phyloP scores from a whole-genome alignment of 2,888 invertebrate genomes.

The Petrolisthes manimaculis region DNA sequence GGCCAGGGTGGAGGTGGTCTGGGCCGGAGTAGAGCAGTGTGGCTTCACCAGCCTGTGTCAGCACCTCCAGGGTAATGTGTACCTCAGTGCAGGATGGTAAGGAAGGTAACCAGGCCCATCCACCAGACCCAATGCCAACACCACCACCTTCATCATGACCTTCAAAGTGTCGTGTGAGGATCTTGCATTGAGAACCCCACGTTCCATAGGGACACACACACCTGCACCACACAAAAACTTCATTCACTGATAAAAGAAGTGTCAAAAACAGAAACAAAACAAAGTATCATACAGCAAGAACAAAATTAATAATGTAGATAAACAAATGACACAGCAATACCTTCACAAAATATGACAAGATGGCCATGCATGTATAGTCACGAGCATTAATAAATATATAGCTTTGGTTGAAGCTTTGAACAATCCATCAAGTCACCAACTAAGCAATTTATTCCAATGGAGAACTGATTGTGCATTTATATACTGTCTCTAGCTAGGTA shows the following conservation, averaged over 20 bases:
- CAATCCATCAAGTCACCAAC: too few species aligned
- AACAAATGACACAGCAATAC: too few species aligned
- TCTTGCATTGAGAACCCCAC: constrained; percentile 84
- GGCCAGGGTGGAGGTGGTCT: constrained; percentile 8
- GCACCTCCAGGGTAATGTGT: constrained; percentile 84
- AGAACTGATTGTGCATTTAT: too few species aligned
- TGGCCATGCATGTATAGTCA: too few species aligned
- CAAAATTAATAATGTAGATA: too few species aligned
- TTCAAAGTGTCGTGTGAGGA: constrained; percentile 57
- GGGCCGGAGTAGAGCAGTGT: constrained; percentile 81
- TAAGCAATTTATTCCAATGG: too few species aligned
- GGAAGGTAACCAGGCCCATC: constrained; percentile 90
- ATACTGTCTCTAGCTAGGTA: too few species aligned
- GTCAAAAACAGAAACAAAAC: not conserved
- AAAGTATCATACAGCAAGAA: too few species aligned
- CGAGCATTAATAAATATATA: too few species aligned
- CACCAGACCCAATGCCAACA: not conserved
- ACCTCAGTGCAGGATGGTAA: constrained; percentile 89
- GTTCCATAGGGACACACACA: constrained; percentile 86
- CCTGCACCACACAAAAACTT: constrained; percentile 68
- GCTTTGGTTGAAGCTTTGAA: too few species aligned
- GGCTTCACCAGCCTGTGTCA: constrained; percentile 82
- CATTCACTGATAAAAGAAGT: not conserved
- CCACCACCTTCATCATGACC: constrained; percentile 12
- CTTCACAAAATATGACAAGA: too few species aligned